phyloP scores from a whole-genome alignment of 2,797 vertebrate species.

The Linurgus olivaceus region DNA sequence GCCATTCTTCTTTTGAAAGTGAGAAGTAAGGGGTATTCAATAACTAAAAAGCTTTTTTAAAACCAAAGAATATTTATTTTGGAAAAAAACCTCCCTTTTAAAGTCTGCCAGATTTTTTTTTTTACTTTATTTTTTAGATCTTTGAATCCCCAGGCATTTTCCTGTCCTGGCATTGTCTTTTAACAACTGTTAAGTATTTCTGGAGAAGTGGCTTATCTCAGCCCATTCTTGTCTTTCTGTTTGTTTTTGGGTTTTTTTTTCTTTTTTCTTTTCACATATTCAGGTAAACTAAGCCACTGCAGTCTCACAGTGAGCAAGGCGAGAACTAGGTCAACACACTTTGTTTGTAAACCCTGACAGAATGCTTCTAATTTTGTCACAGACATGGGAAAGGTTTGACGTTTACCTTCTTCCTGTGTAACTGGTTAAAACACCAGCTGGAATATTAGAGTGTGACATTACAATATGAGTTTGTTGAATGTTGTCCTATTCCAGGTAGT shows the following conservation, averaged over 20 bases:
- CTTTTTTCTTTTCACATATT: neutral
- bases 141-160: constrained; percentile 27
- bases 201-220: constrained; percentile 10
- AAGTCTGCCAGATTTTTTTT: neutral
- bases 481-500: neutral
- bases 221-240: neutral
- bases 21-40: neutral
- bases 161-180: constrained; percentile 22
- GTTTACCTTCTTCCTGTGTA: neutral
- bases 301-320: neutral
- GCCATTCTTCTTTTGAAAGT: neutral
- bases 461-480: neutral
- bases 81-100: neutral
- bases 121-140: neutral
- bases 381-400: neutral
- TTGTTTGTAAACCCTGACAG: neutral
- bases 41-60: neutral
- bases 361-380: neutral
- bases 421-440: neutral
- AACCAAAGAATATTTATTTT: neutral
- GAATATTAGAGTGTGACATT: neutral
- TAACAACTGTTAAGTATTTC: constrained; percentile 14
- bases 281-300: neutral
- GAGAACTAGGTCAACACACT: neutral
- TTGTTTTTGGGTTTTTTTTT: neutral